phyloP scores from a whole-genome alignment of 2,113 vertebrate species.

The Leucosticte australis region DNA sequence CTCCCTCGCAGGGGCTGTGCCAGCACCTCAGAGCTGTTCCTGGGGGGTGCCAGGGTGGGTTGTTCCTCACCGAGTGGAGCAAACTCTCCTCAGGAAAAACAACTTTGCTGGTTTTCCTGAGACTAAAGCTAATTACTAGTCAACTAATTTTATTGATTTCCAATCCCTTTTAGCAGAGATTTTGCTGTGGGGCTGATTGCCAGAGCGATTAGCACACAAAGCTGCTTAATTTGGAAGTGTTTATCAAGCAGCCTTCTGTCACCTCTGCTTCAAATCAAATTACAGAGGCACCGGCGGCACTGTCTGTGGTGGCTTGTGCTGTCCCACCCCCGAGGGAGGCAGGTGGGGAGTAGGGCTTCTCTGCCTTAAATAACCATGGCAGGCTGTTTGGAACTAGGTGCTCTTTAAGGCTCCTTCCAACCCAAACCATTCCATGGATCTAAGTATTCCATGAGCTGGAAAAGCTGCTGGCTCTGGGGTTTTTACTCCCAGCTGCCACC shows the following conservation, averaged over 20 bases:
- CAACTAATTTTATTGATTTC: slow-evolving; percentile 71
- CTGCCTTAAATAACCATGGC: background rate
- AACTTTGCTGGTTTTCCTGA: slow-evolving; percentile 21
- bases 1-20: background rate
- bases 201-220: slow-evolving; percentile 64
- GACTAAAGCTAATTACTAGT: slow-evolving; percentile 63
- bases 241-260: slow-evolving; percentile 67
- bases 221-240: slow-evolving; percentile 67
- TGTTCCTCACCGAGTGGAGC: rapidly evolving
- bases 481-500: background rate
- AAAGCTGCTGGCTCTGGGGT: background rate
- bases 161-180: slow-evolving; percentile 65
- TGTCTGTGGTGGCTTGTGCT: rapidly evolving
- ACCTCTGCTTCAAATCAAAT: slow-evolving; percentile 46
- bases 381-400: background rate
- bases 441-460: too few relatives aligned
- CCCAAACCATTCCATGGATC: background rate
- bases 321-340: rapidly evolving
- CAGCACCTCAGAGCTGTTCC: background rate
- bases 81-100: background rate
- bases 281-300: background rate
- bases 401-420: background rate
- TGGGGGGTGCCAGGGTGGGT: rapidly evolving
- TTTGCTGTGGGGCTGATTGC: slow-evolving; percentile 58
- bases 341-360: background rate